Base-by-base conservation (phyloP, 2,113 vertebrate genomes). In the Loxodonta africana region DNA sequence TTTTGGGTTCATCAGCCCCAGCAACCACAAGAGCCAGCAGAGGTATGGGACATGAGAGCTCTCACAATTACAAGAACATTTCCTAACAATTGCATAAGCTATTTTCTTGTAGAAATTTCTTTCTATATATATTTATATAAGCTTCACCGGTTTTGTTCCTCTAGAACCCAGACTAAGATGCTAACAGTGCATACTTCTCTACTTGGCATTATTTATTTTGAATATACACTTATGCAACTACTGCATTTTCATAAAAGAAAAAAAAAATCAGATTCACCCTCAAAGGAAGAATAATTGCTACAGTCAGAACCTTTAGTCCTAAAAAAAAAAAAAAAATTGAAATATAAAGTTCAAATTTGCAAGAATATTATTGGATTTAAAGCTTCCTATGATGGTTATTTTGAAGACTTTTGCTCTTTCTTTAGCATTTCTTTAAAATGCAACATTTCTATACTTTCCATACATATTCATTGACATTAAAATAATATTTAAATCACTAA, bases 191-290 rank as follows among this genome's bases (percentile, higher is more conserved):
- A 71, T 1, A 63, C 0, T 2, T 48, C 0, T 0, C 41, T 67
- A 62, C 8, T 95, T 92, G 48, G 2, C 30, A 93, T 81, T 85
- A 85, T 57, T 85, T 83, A 71, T 88, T 91, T 88, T 84, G 10
- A 80, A 3, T 30, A 88, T 48, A 48, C 12, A 65, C 28, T 51
- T 57, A 60, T 62, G 80, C 9, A 83, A n/a, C 8, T 67, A 46
- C 11, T 74, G 11, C 1, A 65, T 51, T 60, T 76, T 80, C 14
- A 77, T 73, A 86, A 82, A 12, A 57, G 48, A 57, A 57, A 12
- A 77, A 0, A 77, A 71, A 91, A 94, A 46, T 73, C 2, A 90
- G 25, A 95, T 51, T 74, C 2, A 2, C 9, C 48, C 30, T 71
- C 30, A 71, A 86, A 44, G 14, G 1, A 90, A 93, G 4, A 85